These are phyloP conservation scores for Neoitamus cyanurus DNA, from an alignment of 2,888 invertebrate species.

Conservation along the genomic window DNA sequence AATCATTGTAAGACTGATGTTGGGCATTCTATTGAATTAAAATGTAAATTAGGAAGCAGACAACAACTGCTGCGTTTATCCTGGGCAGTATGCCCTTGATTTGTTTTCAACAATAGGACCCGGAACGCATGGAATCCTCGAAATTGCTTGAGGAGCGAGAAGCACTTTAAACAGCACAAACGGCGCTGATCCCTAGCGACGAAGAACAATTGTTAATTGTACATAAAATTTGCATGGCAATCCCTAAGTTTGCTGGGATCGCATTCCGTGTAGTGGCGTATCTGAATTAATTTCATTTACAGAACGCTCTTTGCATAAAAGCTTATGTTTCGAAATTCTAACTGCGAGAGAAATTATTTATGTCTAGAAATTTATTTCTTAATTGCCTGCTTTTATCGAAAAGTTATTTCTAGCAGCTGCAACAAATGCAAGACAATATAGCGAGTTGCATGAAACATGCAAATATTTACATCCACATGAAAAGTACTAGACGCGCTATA, in stretches of 20 bases:
- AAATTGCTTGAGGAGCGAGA: neutral
- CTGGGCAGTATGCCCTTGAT: neutral
- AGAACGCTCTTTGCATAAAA: neutral
- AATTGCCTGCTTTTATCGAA: too few relatives aligned
- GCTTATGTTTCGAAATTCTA: neutral
- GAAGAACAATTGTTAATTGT: neutral
- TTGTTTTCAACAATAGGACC: neutral
- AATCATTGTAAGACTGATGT: constrained; percentile 17
- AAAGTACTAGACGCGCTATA: neutral
- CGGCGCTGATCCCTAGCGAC: neutral
- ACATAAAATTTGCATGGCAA: neutral
- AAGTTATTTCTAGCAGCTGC: too few relatives aligned
- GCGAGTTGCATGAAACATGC: neutral
- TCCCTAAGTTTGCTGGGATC: neutral
- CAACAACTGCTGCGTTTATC: neutral
- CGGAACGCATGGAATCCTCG: neutral
- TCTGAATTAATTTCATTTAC: neutral
- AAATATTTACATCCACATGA: too few relatives aligned
- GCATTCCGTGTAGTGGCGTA: neutral
- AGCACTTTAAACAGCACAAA: neutral
- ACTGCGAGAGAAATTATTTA: neutral
- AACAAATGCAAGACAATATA: neutral
- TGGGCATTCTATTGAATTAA: constrained; percentile 10
- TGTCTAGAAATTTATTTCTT: neutral
- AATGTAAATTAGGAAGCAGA: constrained; percentile 9